Base-by-base conservation (phyloP, 1,140 invertebrate species). In the Eumaeus atala region DNA sequence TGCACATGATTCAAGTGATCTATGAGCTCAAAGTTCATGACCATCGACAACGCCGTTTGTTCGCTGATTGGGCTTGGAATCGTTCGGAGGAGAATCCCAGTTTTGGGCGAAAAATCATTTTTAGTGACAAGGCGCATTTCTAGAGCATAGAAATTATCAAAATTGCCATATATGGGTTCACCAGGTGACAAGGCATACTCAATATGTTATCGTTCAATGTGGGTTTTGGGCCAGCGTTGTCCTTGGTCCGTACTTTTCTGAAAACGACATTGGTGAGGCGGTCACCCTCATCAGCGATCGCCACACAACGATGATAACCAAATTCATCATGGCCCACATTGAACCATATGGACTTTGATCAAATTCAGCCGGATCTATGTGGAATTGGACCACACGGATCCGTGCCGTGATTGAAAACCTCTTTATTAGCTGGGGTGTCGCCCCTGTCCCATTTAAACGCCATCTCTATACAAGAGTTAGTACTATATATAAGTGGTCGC, bases 151-250 rank as follows among this genome's bases (percentile, higher is more conserved):
- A 34, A 59, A 59, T 48, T 66, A 66, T 33, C 61, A 69, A 64
- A 68, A 66, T 58, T 60, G 58, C 40, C 67, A 49, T 16, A 59
- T 54, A 10, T 59, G 51, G 51, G 40, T 52, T 52, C 8, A 18
- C 12, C 36, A 52, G 40, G 10, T 18, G 37, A 35, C 51, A 14
- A 14, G 38, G 10, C 12, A 59, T 65, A 58, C 75, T 42, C 64
- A 77, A 64, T 44, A 55, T 50, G 49, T 69, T 54, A 77, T 72
- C 74, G 58, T 72, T 83, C 70, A 76, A 62, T n/a, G 66, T 35
- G 62, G 53, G 47, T 66, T 66, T 54, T 63, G 64, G 54, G 50
- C 56, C 50, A 64, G 72, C 53, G 57, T 54, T 14, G 21, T 58
- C 42, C 21, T 75, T 59, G 70, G 74, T 44, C 74, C 67, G 33